A percentile compares a stretch with the other conserved stretches of the same genome.
These are phyloP conservation scores for Malthinus seriepunctatus DNA, from an alignment of 2,888 invertebrate genomes.

Conservation along the genomic window DNA sequence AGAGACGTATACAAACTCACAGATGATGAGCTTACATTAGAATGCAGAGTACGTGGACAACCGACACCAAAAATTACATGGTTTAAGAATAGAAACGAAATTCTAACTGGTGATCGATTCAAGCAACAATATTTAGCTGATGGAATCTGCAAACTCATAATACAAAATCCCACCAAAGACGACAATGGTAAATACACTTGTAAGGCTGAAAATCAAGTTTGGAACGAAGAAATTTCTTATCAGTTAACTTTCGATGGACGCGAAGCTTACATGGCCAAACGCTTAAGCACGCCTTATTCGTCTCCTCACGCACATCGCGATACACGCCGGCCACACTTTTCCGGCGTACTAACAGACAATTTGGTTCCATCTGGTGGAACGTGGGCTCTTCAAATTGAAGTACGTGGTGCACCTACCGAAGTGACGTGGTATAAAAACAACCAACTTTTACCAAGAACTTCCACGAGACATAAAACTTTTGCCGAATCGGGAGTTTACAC, in stretches of 20 bases:
- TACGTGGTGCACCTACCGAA: slow-evolving; percentile 71
- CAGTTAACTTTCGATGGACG: slow-evolving; percentile 64
- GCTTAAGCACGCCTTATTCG: slow-evolving; percentile 41
- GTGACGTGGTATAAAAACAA: slow-evolving; percentile 75
- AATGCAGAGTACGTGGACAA: slow-evolving; percentile 77
- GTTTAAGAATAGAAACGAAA: slow-evolving; percentile 70
- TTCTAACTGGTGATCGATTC: slow-evolving; percentile 63
- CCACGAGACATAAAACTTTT: slow-evolving; percentile 69
- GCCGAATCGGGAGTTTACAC: slow-evolving; percentile 74
- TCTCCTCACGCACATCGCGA: slow-evolving; percentile 42
- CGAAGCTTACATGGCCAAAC: slow-evolving; percentile 53
- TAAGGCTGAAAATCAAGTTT: slow-evolving; percentile 71
- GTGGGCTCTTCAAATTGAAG: slow-evolving; percentile 80
- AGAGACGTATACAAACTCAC: slow-evolving; percentile 72
- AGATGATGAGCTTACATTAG: slow-evolving; percentile 75
- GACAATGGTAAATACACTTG: slow-evolving; percentile 80
- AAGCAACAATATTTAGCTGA: slow-evolving; percentile 70
- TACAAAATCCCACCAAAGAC: slow-evolving; percentile 65
- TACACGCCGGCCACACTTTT: slow-evolving; percentile 70
- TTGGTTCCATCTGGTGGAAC: slow-evolving; percentile 77
- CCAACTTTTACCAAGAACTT: slow-evolving; percentile 59
- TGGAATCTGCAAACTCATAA: slow-evolving; percentile 72
- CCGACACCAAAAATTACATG: slow-evolving; percentile 75
- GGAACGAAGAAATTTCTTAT: slow-evolving; percentile 76
- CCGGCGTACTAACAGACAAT: slow-evolving; percentile 70